These are phyloP conservation scores for Cephalotes varians DNA, from an alignment of 2,888 invertebrate genomes.

Conservation along the genomic window DNA sequence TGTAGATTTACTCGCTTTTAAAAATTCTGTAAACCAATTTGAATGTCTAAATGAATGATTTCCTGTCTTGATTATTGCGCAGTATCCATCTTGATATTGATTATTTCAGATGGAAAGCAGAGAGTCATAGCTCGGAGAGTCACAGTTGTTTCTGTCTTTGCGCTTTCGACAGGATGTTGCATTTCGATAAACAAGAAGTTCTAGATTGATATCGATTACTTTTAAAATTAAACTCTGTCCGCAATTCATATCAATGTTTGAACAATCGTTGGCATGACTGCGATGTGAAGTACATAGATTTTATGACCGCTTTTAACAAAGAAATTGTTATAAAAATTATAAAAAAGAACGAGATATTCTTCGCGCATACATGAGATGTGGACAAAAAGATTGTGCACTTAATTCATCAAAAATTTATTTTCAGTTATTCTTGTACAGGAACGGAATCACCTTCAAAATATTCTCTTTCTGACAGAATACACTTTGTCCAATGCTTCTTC, in stretches of 20 bases:
- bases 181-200: slow-evolving; percentile 11
- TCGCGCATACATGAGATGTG: not conserved
- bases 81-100: not conserved
- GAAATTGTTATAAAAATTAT: not conserved
- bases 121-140: not conserved
- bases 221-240: slow-evolving; percentile 1
- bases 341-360: not conserved
- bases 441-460: no score
- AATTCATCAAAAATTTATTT: no score
- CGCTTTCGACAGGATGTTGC: not conserved
- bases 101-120: not conserved
- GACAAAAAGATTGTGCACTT: no score
- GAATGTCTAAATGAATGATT: slow-evolving; percentile 5
- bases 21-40: slow-evolving; percentile 20
- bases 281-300: not conserved
- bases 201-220: slow-evolving; percentile 18
- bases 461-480: no score
- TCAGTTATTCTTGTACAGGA: no score
- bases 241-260: not conserved
- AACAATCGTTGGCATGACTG: not conserved
- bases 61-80: not conserved
- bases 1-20: slow-evolving; percentile 4
- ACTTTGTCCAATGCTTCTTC: no score
- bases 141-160: not conserved
- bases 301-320: slow-evolving; percentile 12